Evolutionary conservation across 2,113 vertebrate species (phyloP).

Genomic region (Hemicordylus capensis): DNA sequence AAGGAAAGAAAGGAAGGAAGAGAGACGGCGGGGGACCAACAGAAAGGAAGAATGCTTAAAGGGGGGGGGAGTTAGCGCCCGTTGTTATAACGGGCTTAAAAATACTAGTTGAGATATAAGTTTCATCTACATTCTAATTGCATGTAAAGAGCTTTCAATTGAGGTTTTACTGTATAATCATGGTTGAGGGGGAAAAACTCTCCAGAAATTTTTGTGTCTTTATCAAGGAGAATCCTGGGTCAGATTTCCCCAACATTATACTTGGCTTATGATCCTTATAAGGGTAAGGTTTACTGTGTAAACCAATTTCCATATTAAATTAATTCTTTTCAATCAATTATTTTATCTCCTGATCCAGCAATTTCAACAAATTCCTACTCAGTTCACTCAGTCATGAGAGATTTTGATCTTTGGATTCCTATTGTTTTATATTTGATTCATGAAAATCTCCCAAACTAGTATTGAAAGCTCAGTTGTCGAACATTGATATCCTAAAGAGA

Average conservation of each 20-base stretch:
- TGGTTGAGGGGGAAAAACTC: conserved; percentile 48
- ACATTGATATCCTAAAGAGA: too few relatives aligned
- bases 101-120: conserved; percentile 26
- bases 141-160: conserved; percentile 34
- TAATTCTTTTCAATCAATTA: conserved; percentile 6
- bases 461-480: background rate
- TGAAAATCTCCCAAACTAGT: background rate
- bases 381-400: background rate
- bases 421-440: background rate
- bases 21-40: too few relatives aligned
- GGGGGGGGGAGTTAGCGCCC: too few relatives aligned
- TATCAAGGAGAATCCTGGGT: conserved; percentile 18
- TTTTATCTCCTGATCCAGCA: background rate
- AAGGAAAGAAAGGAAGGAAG: conserved; percentile 26
- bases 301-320: conserved; percentile 12
- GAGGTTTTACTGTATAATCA: background rate
- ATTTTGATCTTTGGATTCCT: conserved; percentile 1
- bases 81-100: too few relatives aligned
- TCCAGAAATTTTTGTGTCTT: conserved; percentile 10
- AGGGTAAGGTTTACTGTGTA: conserved; percentile 31
- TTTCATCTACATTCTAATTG: background rate
- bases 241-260: conserved; percentile 15
- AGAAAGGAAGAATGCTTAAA: too few relatives aligned
- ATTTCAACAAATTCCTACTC: background rate
- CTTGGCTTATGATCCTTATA: conserved; percentile 13